These are phyloP conservation scores for Corynorhinus townsendii DNA, from an alignment of 2,113 vertebrate genomes.

Conservation along the genomic window DNA sequence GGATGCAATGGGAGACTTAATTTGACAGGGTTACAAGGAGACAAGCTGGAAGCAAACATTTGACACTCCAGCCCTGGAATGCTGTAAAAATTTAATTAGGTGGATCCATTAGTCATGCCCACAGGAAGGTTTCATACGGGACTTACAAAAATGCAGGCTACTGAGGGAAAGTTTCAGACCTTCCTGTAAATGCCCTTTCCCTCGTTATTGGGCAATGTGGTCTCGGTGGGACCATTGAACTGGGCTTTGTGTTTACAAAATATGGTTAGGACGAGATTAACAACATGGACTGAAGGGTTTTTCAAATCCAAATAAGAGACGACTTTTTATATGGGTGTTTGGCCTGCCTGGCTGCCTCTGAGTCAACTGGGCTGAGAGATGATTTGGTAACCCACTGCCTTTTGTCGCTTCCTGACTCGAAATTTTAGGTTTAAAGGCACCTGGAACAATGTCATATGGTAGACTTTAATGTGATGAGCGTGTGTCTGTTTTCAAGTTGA, in stretches of 20 bases:
- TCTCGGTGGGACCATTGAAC: constrained; percentile 78
- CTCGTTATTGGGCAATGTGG: constrained; percentile 84
- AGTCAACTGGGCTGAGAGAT: constrained; percentile 25
- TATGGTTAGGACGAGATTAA: constrained; percentile 78
- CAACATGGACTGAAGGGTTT: constrained; percentile 63
- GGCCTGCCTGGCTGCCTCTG: neutral
- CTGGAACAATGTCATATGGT: neutral
- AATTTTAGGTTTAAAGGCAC: neutral
- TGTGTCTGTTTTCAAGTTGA: neutral
- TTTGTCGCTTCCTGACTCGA: neutral
- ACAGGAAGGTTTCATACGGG: constrained; percentile 78
- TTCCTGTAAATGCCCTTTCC: constrained; percentile 84
- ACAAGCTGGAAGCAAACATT: constrained; percentile 83
- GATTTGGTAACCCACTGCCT: constrained; percentile 7
- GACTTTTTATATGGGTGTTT: constrained; percentile 48
- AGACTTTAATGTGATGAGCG: neutral
- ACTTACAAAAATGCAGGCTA: constrained; percentile 80
- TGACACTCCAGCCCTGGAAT: constrained; percentile 83
- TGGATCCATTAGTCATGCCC: constrained; percentile 84
- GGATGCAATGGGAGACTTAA: constrained; percentile 68
- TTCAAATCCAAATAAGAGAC: constrained; percentile 44
- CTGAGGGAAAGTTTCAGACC: constrained; percentile 79
- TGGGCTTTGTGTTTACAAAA: constrained; percentile 81
- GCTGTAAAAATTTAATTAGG: constrained; percentile 89
- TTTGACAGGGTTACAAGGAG: constrained; percentile 81